Evolutionary conservation across 2,797 vertebrate genomes (phyloP).

Genomic region (Leuciscus waleckii): DNA sequence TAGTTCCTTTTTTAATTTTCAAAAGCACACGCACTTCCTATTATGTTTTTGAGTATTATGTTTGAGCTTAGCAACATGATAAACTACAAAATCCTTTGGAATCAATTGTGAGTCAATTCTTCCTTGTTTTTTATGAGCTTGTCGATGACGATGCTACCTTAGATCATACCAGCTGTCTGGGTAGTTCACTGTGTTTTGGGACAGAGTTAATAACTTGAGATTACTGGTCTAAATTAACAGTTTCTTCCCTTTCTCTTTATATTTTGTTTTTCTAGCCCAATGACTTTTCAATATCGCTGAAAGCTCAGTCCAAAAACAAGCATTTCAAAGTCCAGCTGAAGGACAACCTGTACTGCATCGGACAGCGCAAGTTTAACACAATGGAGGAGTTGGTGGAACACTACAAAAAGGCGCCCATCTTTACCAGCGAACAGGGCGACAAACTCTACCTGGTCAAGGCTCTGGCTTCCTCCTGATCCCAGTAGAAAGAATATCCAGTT

Average conservation of each 20-base stretch:
- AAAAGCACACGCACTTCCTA: not conserved
- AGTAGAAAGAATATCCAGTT: constrained; percentile 42
- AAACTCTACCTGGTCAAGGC: constrained; percentile 94
- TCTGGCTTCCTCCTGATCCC: constrained; percentile 85
- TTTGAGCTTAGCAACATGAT: not conserved
- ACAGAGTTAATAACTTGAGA: not conserved
- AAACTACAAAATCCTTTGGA: not conserved
- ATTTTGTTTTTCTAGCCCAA: constrained; percentile 80
- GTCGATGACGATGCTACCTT: not conserved
- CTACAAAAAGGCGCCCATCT: constrained; percentile 96
- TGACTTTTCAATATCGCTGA: constrained; percentile 93
- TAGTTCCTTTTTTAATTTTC: not conserved
- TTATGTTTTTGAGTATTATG: not conserved
- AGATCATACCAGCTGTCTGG: not conserved
- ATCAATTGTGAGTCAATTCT: not conserved
- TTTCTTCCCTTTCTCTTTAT: not conserved
- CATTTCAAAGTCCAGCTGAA: constrained; percentile 95
- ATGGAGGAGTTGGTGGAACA: constrained; percentile 96
- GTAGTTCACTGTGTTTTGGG: not conserved
- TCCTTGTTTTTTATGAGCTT: not conserved
- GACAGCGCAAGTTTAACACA: constrained; percentile 92
- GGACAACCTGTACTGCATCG: constrained; percentile 91
- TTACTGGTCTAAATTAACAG: not conserved
- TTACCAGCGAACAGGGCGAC: constrained; percentile 94
- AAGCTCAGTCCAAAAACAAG: constrained; percentile 94